Percentiles rank a stretch among this genome's conserved stretches.
These are phyloP conservation scores for Escarpia spicata DNA, from an alignment of 2,888 invertebrate species.

Conservation along the genomic window DNA sequence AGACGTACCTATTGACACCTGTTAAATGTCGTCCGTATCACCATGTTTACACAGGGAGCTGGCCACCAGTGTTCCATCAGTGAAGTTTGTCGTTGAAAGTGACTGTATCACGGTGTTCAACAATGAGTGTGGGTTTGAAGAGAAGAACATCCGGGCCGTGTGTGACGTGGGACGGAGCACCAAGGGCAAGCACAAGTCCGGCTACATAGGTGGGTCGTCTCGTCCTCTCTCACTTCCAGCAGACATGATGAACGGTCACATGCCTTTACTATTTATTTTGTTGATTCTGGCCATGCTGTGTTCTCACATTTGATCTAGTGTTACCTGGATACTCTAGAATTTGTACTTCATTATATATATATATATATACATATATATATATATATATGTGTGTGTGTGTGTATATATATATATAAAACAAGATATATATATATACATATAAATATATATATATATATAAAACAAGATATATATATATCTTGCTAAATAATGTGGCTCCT, in stretches of 20 bases:
- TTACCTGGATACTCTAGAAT: too few relatives aligned
- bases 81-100: slow-evolving; percentile 53
- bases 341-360: too few relatives aligned
- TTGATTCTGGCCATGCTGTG: background rate
- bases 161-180: slow-evolving; percentile 66
- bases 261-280: background rate
- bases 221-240: background rate
- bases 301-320: background rate
- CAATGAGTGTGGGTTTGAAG: slow-evolving; percentile 63
- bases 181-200: slow-evolving; percentile 63
- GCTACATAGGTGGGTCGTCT: slow-evolving; percentile 60
- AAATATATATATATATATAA: too few relatives aligned
- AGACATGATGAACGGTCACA: background rate
- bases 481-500: too few relatives aligned
- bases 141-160: slow-evolving; percentile 60
- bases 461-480: too few relatives aligned
- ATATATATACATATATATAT: too few relatives aligned
- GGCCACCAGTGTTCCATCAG: slow-evolving; percentile 42
- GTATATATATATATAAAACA: too few relatives aligned
- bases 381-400: too few relatives aligned
- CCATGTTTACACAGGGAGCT: background rate
- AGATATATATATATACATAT: too few relatives aligned
- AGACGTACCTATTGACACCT: background rate
- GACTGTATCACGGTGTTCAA: slow-evolving; percentile 56
- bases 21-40: background rate